Conservation (phyloP, 2,797 vertebrate species). For the Micromesistius poutassou region DNA sequence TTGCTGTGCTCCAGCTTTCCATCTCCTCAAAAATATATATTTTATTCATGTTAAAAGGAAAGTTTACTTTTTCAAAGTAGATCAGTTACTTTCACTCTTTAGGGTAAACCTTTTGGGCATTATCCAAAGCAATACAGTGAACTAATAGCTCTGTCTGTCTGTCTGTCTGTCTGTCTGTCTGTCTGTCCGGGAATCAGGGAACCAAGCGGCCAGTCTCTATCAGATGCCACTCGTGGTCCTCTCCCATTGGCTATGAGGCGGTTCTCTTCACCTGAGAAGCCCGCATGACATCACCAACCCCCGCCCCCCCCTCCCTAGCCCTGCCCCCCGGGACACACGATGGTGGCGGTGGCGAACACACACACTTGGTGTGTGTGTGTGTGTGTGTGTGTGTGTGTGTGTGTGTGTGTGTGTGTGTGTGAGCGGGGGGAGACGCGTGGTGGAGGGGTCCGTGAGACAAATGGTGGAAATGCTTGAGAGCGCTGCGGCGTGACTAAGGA, state of each 20-base stretch:
- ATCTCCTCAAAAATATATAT: too few relatives aligned
- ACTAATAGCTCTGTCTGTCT: neutral
- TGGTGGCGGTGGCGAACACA: too few relatives aligned
- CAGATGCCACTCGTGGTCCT: neutral
- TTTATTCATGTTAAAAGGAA: neutral
- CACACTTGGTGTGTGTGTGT: neutral
- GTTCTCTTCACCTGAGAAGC: neutral
- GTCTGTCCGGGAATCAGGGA: neutral
- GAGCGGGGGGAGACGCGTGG: neutral
- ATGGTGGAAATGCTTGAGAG: neutral
- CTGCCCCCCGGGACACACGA: too few relatives aligned
- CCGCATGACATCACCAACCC: too few relatives aligned
- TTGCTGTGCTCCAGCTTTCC: too few relatives aligned
- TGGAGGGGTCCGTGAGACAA: neutral
- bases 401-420: neutral
- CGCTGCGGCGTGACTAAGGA: neutral
- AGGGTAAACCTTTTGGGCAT: conserved; percentile 10
- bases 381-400: neutral
- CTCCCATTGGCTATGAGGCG: neutral
- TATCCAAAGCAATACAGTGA: neutral
- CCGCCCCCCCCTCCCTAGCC: too few relatives aligned
- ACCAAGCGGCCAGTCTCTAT: neutral
- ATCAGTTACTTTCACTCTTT: neutral
- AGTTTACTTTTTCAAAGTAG: neutral
- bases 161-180: neutral